phyloP scores from a whole-genome alignment of 2,113 vertebrate species.

The Oncorhynchus masou region DNA sequence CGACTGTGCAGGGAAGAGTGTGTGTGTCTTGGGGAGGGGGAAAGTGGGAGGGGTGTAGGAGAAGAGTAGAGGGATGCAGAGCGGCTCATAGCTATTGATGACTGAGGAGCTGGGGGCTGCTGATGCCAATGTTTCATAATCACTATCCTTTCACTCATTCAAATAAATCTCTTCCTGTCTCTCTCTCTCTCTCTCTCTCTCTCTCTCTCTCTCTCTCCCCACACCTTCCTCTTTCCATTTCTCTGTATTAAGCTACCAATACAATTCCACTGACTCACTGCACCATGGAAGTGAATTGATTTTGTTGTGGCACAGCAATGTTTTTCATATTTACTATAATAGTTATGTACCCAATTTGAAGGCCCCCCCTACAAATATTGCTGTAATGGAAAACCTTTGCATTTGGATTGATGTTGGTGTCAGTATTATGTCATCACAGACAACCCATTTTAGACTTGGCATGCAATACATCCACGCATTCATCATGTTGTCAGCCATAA shows the following conservation, averaged over 20 bases:
- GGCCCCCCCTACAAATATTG: too few relatives aligned
- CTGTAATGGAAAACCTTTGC: too few relatives aligned
- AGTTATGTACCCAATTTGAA: not conserved
- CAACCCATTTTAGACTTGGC: not conserved
- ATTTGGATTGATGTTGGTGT: too few relatives aligned
- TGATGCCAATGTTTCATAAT: slow-evolving; percentile 37
- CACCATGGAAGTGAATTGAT: not conserved
- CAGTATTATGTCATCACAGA: not conserved
- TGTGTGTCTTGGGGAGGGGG: slow-evolving; percentile 2
- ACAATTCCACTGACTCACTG: not conserved
- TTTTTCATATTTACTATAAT: not conserved
- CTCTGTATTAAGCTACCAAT: not conserved
- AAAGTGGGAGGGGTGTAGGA: not conserved
- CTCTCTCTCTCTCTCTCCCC: not conserved
- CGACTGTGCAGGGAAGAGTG: not conserved
- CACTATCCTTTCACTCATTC: slow-evolving; percentile 14
- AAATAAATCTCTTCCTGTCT: not conserved
- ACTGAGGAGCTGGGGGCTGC: slow-evolving; percentile 27
- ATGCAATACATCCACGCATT: slow-evolving; percentile 8
- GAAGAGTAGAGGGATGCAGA: slow-evolving; percentile 17
- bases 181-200: not conserved
- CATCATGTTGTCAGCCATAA: not conserved
- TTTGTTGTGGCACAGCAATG: too few relatives aligned
- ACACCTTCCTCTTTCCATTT: not conserved
- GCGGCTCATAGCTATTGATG: slow-evolving; percentile 7